Percentiles rank a stretch among this genome's conserved stretches.
These are phyloP conservation scores for Myripristis jacobus DNA, from an alignment of 2,797 vertebrate genomes.

Conservation along the genomic window DNA sequence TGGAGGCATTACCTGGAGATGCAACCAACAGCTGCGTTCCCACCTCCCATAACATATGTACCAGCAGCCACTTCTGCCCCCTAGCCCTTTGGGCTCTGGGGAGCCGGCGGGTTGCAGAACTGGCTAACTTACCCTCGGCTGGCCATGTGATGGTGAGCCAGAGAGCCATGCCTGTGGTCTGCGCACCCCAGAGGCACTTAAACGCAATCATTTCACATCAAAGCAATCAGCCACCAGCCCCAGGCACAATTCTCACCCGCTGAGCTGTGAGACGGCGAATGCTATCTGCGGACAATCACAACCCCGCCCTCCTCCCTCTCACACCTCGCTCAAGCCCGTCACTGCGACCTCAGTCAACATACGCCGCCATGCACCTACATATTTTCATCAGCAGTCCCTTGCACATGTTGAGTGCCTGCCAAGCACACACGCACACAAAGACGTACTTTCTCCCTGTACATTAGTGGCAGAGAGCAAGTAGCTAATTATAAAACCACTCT, in stretches of 20 bases:
- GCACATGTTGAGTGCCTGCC: constrained; percentile 38
- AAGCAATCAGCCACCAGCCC: constrained; percentile 80
- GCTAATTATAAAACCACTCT: constrained; percentile 85
- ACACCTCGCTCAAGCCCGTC: constrained; percentile 58
- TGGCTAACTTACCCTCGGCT: constrained; percentile 28
- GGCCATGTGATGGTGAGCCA: constrained; percentile 55
- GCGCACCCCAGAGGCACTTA: constrained; percentile 57
- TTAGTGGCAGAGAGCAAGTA: constrained; percentile 71
- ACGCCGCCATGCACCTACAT: constrained; percentile 46
- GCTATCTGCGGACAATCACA: constrained; percentile 33
- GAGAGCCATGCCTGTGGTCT: constrained; percentile 58
- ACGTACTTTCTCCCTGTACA: constrained; percentile 55
- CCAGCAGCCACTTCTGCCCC: constrained; percentile 40
- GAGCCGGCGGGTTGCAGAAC: constrained; percentile 20
- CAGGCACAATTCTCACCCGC: constrained; percentile 79
- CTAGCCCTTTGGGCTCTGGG: constrained; percentile 20
- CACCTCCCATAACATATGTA: constrained; percentile 44
- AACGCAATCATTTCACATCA: constrained; percentile 82
- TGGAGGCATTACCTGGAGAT: constrained; percentile 60
- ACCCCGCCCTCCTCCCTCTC: constrained; percentile 44
- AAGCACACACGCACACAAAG: constrained; percentile 36
- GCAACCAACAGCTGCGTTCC: constrained; percentile 70
- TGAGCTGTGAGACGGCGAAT: constrained; percentile 68
- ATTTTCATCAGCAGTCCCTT: constrained; percentile 54
- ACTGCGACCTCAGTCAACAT: constrained; percentile 47